Conservation (phyloP, 2,113 vertebrate genomes). For the Alethe castanea region DNA sequence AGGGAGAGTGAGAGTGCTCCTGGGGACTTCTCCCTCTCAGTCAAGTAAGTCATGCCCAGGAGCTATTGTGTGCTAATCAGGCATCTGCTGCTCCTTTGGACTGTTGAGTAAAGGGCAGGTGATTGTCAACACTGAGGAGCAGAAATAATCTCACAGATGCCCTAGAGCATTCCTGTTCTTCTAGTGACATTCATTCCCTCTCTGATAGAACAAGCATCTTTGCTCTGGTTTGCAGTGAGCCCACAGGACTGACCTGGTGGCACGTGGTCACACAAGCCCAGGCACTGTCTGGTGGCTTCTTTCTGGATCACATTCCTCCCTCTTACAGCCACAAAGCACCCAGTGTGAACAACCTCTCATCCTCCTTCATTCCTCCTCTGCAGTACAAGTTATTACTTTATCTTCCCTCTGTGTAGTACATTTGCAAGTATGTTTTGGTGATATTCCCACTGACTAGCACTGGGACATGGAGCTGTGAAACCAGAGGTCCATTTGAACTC, state of each 20-base stretch:
- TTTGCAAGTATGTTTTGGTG: neutral
- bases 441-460: neutral
- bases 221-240: neutral
- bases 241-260: neutral
- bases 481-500: neutral
- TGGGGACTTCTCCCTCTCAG: conserved; percentile 96
- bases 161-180: neutral
- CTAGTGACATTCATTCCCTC: neutral
- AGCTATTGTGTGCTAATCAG: neutral
- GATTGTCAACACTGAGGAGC: neutral
- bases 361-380: neutral
- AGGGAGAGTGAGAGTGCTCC: conserved; percentile 98
- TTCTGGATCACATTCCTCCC: neutral
- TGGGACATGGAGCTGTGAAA: neutral
- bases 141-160: neutral
- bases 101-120: neutral
- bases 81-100: neutral
- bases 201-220: neutral
- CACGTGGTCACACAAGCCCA: neutral
- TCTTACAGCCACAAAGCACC: neutral
- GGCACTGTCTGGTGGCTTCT: neutral
- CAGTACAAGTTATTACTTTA: neutral
- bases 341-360: neutral
- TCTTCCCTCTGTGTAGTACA: neutral
- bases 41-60: conserved; percentile 85